Conservation (phyloP, 2,113 vertebrate genomes). For the Elaphurus davidianus region DNA sequence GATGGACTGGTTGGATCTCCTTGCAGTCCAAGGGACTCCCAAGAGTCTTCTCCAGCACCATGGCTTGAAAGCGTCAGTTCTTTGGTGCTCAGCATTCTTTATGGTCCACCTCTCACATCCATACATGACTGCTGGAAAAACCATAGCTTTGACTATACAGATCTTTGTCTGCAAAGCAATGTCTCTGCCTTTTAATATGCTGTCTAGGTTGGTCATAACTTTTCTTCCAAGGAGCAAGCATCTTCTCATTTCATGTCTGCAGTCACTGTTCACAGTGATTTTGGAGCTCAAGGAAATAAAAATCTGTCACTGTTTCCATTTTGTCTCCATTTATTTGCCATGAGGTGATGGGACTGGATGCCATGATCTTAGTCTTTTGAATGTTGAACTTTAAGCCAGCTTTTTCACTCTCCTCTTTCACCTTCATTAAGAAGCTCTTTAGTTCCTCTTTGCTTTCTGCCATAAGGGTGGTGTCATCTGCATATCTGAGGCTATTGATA, state of each 20-base stretch:
- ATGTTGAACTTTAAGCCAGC: not conserved
- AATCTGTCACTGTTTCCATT: not conserved
- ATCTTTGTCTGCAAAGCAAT: not conserved
- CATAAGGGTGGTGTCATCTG: not conserved
- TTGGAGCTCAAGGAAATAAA: not conserved
- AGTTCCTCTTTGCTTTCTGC: not conserved
- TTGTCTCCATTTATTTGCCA: not conserved
- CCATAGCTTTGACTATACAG: not conserved
- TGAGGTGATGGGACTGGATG: not conserved
- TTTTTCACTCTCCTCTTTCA: not conserved
- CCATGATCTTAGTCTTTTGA: not conserved
- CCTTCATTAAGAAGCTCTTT: not conserved
- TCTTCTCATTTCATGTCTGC: not conserved
- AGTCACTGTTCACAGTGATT: not conserved
- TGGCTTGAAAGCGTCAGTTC: not conserved
- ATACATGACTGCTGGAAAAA: not conserved
- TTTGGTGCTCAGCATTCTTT: not conserved
- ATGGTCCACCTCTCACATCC: not conserved
- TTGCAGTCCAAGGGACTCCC: not conserved
- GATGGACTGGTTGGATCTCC: not conserved
- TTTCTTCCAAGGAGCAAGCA: not conserved
- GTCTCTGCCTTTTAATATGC: not conserved
- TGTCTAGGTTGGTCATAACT: not conserved
- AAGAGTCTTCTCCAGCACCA: not conserved
- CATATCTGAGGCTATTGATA: not conserved